Evolutionary conservation across 2,113 vertebrate species (phyloP).

Genomic region (Burhinus oedicnemus): DNA sequence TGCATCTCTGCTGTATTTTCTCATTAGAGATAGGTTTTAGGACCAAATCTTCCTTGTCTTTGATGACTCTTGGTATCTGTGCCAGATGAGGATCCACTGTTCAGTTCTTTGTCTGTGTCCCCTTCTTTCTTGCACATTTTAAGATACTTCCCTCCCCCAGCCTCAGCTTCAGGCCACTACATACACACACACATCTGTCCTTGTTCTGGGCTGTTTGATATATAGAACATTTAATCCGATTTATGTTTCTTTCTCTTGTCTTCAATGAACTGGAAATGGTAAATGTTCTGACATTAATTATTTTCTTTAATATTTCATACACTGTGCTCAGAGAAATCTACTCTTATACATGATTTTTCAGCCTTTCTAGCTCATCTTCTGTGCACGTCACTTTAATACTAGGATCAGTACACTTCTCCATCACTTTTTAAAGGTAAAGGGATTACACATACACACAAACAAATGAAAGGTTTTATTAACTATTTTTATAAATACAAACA

Average conservation of each 20-base stretch:
- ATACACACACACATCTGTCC: fast-evolving
- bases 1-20: not conserved
- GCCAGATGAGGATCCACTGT: not conserved
- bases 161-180: not conserved
- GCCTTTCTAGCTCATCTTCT: not conserved
- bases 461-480: not conserved
- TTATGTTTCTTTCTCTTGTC: not conserved
- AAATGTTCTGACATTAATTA: not conserved
- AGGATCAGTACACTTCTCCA: not conserved
- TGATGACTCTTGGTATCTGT: not conserved
- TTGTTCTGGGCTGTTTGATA: not conserved
- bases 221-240: not conserved
- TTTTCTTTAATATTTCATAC: not conserved
- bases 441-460: not conserved
- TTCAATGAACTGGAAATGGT: not conserved
- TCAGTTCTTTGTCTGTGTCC: not conserved
- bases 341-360: not conserved
- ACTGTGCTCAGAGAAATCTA: not conserved
- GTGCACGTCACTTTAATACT: not conserved
- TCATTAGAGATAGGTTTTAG: not conserved
- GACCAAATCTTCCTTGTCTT: not conserved
- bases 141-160: not conserved
- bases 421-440: not conserved
- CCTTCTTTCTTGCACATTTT: not conserved
- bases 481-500: not conserved